phyloP scores from a whole-genome alignment of 2,888 invertebrate genomes.

The Lapara coniferarum region DNA sequence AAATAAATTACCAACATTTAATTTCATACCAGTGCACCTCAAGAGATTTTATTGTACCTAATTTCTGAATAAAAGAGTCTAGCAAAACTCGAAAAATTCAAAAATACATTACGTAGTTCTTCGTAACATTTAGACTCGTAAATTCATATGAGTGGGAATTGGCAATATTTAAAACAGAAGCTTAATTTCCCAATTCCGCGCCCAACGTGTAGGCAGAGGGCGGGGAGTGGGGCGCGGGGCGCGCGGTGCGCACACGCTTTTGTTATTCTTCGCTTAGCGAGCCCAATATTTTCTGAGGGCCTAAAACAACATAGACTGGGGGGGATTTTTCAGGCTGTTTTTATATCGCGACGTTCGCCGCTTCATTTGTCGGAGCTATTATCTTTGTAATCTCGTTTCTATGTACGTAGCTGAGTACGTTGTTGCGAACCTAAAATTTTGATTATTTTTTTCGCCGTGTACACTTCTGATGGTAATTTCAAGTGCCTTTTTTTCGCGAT shows the following conservation, averaged over 20 bases:
- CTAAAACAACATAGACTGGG: slow-evolving; percentile 65
- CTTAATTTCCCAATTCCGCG: slow-evolving; percentile 5
- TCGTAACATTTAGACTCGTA: too few species aligned
- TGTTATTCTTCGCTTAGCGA: slow-evolving; percentile 73
- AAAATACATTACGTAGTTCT: too few species aligned
- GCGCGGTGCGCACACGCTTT: slow-evolving; percentile 38
- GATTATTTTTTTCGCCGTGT: slow-evolving; percentile 11
- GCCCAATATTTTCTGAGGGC: slow-evolving; percentile 70
- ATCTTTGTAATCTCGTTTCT: slow-evolving; percentile 50
- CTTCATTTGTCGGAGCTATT: slow-evolving; percentile 60
- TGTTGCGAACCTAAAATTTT: slow-evolving; percentile 26
- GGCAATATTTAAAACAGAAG: slow-evolving; percentile 1
- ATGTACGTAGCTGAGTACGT: slow-evolving; percentile 29
- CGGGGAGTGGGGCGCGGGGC: not conserved
- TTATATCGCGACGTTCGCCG: slow-evolving; percentile 52
- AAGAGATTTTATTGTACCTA: too few species aligned
- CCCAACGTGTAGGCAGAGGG: not conserved
- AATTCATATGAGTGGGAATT: too few species aligned
- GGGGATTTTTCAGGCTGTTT: slow-evolving; percentile 59
- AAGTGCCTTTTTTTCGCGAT: slow-evolving; percentile 13
- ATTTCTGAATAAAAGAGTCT: too few species aligned
- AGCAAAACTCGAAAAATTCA: too few species aligned
- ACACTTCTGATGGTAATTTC: slow-evolving; percentile 22
- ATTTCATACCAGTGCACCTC: too few species aligned
- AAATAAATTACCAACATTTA: too few species aligned